A percentile compares a stretch with the other conserved stretches of the same genome.
These are phyloP conservation scores for Zophobas morio DNA, from an alignment of 1,140 invertebrate species.

Conservation along the genomic window DNA sequence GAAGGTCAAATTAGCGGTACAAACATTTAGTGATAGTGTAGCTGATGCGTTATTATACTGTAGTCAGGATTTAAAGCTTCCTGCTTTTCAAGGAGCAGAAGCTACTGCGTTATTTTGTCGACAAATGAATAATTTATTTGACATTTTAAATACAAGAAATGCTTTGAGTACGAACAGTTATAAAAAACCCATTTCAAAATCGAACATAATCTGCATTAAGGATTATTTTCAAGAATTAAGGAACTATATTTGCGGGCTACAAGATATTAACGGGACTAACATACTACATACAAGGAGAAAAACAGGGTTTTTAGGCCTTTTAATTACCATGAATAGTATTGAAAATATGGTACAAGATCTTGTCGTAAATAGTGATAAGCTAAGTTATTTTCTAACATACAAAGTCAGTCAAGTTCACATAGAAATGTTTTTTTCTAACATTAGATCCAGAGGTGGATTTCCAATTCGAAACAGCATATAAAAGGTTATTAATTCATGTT, in stretches of 20 bases:
- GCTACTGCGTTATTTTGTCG: constrained; percentile 56
- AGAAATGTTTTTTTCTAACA: constrained; percentile 66
- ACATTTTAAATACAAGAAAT: constrained; percentile 59
- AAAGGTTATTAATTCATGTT: constrained; percentile 55
- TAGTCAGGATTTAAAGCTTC: constrained; percentile 44
- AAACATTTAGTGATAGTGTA: constrained; percentile 55
- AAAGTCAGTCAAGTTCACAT: constrained; percentile 66
- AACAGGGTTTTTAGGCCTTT: constrained; percentile 59
- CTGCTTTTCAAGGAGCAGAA: constrained; percentile 50
- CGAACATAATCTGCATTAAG: constrained; percentile 47
- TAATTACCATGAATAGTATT: constrained; percentile 53
- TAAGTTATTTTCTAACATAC: constrained; percentile 55
- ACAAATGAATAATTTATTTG: constrained; percentile 59
- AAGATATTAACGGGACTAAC: constrained; percentile 27
- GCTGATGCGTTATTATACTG: constrained; percentile 51
- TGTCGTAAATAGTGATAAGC: constrained; percentile 35
- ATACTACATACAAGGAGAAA: constrained; percentile 30
- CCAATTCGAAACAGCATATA: constrained; percentile 61
- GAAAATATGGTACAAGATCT: constrained; percentile 54
- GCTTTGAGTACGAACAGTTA: constrained; percentile 45
- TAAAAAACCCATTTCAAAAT: constrained; percentile 17
- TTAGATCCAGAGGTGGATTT: constrained; percentile 62
- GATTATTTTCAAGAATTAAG: constrained; percentile 36
- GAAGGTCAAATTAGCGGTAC: constrained; percentile 59
- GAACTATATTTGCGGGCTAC: constrained; percentile 13